Base-by-base conservation (phyloP, 30 jellyfish, hydroid and myxozoan genomes). In the Aurelia aurita region DNA sequence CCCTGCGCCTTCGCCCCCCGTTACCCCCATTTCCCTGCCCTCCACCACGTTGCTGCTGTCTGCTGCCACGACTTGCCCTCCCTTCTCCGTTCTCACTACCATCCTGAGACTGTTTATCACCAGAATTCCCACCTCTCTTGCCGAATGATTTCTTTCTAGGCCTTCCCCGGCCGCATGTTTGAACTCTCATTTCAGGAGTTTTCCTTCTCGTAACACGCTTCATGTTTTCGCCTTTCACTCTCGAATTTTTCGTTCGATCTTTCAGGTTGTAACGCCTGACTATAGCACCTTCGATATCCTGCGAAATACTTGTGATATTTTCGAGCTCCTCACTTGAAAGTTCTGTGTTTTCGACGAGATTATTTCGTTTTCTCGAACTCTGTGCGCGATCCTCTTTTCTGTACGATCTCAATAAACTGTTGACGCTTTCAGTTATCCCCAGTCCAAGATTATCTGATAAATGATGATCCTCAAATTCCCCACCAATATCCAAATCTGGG, bases 81-180 rank as follows among this genome's bases (percentile, higher is more conserved):
- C 93, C 93, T 10, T 83, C 93, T 27, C 93, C 93, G 45, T 61
- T 72, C 25, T 83, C 93, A 25, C 93, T 69, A 2, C 93, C 93
- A 46, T 83, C 93, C 47, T 83, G 86, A 18, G 87, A 58, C 76
- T 83, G 93, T 67, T 83, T 83, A 51, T 83, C 93, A 55, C 76
- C 27, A 22, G 93, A 72, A 72, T 49, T 70, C 13, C 87, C 73
- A 3, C 76, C 75, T 44, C 84, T 83, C 63, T 62, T 83, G 12
- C 87, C 93, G 45, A 69, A 55, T 10, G 87, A 69, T 44, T 70
- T 83, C 73, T 83, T 83, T 72, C 93, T 58, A 10, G 93, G 93
- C 67, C 93, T 57, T 55, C 93, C 93, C 47, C 93, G 71, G n/a
- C 93, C 93, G 27, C 84, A 83, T 10, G 87, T 71, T 58, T 69